Evolutionary conservation across 2,888 invertebrate species (phyloP), one percentile per base, ranked within the genome.

Genomic region (Drosophila peninsularis): DNA sequence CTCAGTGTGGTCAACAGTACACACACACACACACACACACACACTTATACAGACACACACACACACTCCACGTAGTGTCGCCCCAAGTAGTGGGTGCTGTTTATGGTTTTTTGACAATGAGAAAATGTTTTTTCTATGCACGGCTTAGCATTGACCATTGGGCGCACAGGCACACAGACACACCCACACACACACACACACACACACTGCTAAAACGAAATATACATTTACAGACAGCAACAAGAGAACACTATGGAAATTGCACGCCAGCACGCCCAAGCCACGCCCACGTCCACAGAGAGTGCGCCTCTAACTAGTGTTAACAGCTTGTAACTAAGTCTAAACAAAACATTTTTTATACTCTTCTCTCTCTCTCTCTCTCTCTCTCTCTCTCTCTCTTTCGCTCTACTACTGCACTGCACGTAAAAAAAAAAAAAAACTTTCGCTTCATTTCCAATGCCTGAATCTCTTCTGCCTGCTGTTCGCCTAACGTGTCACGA

Each of bases 261-360:
- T 77, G 84, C 84, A 80, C 79, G 66, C 56, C 69, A 78, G 78
- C 74, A 70, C 78, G 68, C 60, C 78, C 62, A 60, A 49, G 57
- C 55, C 63, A 62, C 68, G 70, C 64, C 66, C 72, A 62, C 54
- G 49, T 39, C 54, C 61, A 32, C 30, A 57, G 57, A 62, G 80
- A 75, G 71, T 62, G 80, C 58, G 77, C 80, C 68, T 80, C 47
- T 50, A 69, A 57, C 57, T 57, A 44, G 54, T 68, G 57, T 58
- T 49, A 49, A 72, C 68, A 68, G 78, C 82, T 78, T 78, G 64
- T 76, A 62, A 63, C 57, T 65, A 64, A 63, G 47, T 68, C 77
- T 80, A 62, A 72, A 68, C 32, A 55, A 41, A 44, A 53, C 37
- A 36, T 66, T 86, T 72, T 72, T 55, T 72, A 71, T 65, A 70